Percentiles rank a stretch among this genome's conserved stretches.
Conservation (phyloP, 2,888 invertebrate genomes). For the Meta bourneti region DNA sequence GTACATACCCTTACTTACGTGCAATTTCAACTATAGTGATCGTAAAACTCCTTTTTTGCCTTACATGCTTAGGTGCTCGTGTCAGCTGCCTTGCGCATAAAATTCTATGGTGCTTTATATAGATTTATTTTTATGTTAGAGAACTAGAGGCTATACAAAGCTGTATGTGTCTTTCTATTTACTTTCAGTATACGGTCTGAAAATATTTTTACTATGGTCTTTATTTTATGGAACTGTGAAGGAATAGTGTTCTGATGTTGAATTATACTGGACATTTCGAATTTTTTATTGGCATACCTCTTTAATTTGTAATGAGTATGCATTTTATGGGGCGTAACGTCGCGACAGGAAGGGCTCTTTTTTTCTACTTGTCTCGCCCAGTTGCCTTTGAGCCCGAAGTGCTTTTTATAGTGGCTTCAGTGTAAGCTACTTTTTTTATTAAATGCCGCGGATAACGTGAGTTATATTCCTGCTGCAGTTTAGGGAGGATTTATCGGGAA, state of each 20-base stretch:
- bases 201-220: constrained; percentile 61
- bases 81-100: constrained; percentile 60
- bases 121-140: constrained; percentile 65
- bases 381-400: not conserved
- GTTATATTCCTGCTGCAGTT: not conserved
- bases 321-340: constrained; percentile 9
- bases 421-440: not conserved
- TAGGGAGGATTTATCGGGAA: not conserved
- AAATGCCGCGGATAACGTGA: not conserved
- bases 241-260: constrained; percentile 6
- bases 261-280: constrained; percentile 35
- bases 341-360: not conserved
- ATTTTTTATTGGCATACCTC: constrained; percentile 26
- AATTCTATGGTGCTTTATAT: constrained; percentile 55
- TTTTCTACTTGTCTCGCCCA: constrained; percentile 1
- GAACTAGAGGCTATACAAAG: not conserved
- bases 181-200: constrained; percentile 53
- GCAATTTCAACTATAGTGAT: constrained; percentile 28
- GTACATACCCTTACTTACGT: constrained; percentile 11
- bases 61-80: constrained; percentile 40
- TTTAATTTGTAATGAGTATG: constrained; percentile 57
- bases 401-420: not conserved
- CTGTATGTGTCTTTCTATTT: constrained; percentile 46
- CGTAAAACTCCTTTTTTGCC: constrained; percentile 45
- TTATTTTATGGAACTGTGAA: constrained; percentile 65